Conservation (phyloP, 2,888 invertebrate genomes). For the Seira musarum region DNA sequence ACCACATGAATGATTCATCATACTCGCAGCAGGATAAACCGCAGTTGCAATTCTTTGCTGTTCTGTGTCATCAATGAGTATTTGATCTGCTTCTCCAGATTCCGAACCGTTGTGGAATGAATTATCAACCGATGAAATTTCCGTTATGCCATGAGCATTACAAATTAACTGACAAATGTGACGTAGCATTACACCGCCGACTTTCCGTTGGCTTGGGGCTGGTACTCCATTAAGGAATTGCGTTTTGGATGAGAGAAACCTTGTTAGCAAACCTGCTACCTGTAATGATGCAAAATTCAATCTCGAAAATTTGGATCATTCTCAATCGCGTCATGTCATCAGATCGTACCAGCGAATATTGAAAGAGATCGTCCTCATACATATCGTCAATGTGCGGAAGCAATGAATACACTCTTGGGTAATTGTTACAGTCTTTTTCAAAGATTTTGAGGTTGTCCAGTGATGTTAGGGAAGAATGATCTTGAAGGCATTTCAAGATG, state of each 20-base stretch:
- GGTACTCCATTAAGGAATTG: conserved; percentile 76
- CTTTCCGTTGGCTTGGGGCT: conserved; percentile 76
- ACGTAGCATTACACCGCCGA: conserved; percentile 81
- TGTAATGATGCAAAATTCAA: conserved; percentile 71
- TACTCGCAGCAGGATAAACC: conserved; percentile 88
- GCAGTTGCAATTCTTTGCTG: conserved; percentile 81
- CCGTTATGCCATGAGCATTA: conserved; percentile 83
- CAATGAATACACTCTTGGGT: conserved; percentile 79
- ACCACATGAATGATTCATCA: conserved; percentile 95
- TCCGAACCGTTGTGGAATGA: too few relatives aligned
- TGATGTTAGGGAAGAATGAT: conserved; percentile 28
- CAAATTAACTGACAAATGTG: conserved; percentile 86
- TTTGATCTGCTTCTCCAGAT: too few relatives aligned
- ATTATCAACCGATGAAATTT: conserved; percentile 60
- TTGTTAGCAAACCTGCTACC: conserved; percentile 80
- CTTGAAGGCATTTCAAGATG: conserved; percentile 45
- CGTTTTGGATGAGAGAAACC: conserved; percentile 80
- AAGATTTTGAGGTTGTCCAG: conserved; percentile 46
- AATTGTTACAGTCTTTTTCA: conserved; percentile 71
- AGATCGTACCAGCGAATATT: conserved; percentile 82
- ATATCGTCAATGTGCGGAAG: conserved; percentile 83
- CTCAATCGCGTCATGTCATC: too few relatives aligned
- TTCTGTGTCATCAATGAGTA: conserved; percentile 66
- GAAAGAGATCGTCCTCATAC: conserved; percentile 78
- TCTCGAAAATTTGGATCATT: too few relatives aligned